Evolutionary conservation across 2,113 vertebrate species (phyloP), one percentile per base, ranked within the genome.

Genomic region (Cephalopterus ornatus): DNA sequence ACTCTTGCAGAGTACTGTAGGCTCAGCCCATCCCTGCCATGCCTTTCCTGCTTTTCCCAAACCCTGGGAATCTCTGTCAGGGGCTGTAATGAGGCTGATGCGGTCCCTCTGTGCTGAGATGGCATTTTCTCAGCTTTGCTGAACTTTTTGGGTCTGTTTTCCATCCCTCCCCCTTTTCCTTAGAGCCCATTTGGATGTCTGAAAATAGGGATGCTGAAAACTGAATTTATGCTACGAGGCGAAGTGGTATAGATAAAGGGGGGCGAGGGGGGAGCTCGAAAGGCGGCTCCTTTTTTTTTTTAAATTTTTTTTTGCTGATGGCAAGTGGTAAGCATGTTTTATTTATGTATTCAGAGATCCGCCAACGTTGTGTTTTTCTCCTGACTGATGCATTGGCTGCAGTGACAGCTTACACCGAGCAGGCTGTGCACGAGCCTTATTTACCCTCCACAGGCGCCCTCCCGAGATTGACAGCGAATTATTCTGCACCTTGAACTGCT

Each of bases 261-360:
- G 16, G 39, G 23, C 0, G 4, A 20, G 19, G 35, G 52, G 41
- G n/a, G 46, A 85, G 59, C 39, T 58, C 8, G 4, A 63, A 94
- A 96, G 16, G 65, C 91, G 89, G 74, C 14, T 32, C 61, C 84
- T 85, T 44, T 47, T 47, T 47, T 47, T 47, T 22, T 47, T 47
- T 49, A 5, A 20, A 20, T 46, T 20, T 18, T 39, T 85, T 97
- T 92, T 91, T 0, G 42, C 94, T 92, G 94, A 82, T 94, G 84
- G 95, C 91, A 92, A 97, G 95, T 86, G 82, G 90, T 89, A 63
- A 94, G 87, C 87, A 96, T 97, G 89, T 97, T 97, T 97, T 97
- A 97, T 97, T 97, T 96, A 97, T 97, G 95, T 77, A 77, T 70
- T 90, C 91, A 30, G 82, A 90, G 95, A 94, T 83, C 59, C 3